Evolutionary conservation across 2,797 vertebrate genomes (phyloP).

Genomic region (Tokudaia muenninki): DNA sequence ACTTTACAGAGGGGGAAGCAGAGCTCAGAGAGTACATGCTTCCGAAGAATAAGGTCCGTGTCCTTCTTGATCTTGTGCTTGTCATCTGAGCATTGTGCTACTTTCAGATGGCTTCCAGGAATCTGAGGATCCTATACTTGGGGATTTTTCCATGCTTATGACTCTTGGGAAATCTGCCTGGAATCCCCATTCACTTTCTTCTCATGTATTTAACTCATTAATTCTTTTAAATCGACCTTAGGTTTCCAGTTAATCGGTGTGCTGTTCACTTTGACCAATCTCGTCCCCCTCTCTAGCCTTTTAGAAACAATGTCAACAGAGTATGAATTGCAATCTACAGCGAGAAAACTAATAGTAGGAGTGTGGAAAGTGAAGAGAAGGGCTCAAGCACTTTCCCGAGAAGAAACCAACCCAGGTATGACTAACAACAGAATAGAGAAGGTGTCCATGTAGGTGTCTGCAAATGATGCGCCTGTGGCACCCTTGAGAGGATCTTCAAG

Average conservation of each 20-base stretch:
- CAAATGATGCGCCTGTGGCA: not conserved
- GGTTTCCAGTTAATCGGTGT: not conserved
- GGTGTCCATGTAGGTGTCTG: not conserved
- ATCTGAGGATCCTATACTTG: not conserved
- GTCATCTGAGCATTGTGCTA: not conserved
- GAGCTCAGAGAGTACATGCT: not conserved
- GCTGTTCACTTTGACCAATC: not conserved
- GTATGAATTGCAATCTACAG: not conserved
- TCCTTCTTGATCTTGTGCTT: not conserved
- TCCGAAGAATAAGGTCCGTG: not conserved
- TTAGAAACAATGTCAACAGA: not conserved
- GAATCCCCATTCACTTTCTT: not conserved
- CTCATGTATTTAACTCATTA: not conserved
- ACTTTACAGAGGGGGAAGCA: not conserved
- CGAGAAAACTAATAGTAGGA: not conserved
- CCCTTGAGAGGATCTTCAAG: not conserved
- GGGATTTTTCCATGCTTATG: not conserved
- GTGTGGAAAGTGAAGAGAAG: not conserved
- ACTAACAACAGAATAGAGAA: not conserved
- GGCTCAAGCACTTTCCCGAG: not conserved
- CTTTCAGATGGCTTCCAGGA: not conserved
- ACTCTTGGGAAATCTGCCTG: not conserved
- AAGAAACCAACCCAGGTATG: not conserved
- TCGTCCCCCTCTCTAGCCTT: not conserved
- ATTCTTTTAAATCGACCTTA: not conserved